These are phyloP conservation scores for Sebastiscus albofasciatus DNA, from an alignment of 2,797 vertebrate species.

Conservation along the genomic window DNA sequence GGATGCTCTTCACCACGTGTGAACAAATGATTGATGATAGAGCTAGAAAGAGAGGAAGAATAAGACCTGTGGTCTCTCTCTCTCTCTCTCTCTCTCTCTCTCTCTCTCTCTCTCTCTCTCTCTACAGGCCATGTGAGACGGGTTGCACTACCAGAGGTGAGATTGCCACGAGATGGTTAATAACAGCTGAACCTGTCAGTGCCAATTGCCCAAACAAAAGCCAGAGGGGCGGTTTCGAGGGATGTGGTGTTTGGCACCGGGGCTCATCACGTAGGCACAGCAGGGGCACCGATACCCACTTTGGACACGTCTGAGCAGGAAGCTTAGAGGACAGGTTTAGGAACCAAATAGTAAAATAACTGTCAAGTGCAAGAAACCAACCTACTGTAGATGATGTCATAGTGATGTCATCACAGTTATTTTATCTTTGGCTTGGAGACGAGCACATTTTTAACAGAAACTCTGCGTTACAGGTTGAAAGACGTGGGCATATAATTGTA, in stretches of 20 bases:
- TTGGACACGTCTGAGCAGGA: background rate
- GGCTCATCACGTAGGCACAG: constrained; percentile 36
- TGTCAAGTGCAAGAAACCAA: background rate
- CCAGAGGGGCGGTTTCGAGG: background rate
- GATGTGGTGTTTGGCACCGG: background rate
- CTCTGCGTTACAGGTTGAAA: background rate
- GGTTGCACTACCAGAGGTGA: constrained; percentile 26
- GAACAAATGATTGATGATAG: background rate
- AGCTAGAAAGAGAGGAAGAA: background rate
- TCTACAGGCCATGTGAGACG: background rate
- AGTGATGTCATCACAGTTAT: background rate
- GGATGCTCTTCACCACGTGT: background rate
- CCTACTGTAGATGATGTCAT: background rate
- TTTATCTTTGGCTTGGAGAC: background rate
- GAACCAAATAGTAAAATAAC: background rate
- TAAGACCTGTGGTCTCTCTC: background rate
- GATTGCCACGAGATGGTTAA: background rate
- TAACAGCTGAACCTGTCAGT: constrained; percentile 60
- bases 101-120: background rate
- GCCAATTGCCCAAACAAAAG: constrained; percentile 19
- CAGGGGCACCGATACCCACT: background rate
- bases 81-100: background rate
- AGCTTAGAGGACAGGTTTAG: background rate
- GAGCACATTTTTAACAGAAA: background rate
- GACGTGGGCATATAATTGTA: background rate